Percentiles rank a stretch among this genome's conserved stretches.
Conservation (phyloP, 2,797 vertebrate species). For the Lepus oiostolus region DNA sequence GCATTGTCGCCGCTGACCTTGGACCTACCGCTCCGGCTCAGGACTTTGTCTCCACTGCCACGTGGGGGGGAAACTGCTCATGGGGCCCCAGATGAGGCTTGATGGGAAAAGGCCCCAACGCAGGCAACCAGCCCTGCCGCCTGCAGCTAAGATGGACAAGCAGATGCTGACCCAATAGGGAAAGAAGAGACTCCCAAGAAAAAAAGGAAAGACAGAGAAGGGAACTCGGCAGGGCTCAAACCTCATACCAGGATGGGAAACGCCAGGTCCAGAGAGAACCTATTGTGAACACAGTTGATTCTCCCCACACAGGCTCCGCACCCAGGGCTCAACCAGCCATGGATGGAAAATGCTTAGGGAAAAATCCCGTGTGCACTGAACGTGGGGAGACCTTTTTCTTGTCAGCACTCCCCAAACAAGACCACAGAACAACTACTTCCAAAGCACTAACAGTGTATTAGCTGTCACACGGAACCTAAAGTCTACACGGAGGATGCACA, state of each 20-base stretch:
- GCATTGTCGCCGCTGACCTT: not conserved
- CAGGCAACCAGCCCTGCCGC: not conserved
- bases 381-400: too few relatives aligned
- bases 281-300: not conserved
- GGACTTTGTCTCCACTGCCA: not conserved
- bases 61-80: not conserved
- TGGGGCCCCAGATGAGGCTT: not conserved
- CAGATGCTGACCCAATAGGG: not conserved
- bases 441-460: too few relatives aligned
- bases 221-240: not conserved
- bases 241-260: not conserved
- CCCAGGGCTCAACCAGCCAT: too few relatives aligned
- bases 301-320: too few relatives aligned
- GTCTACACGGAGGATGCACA: too few relatives aligned
- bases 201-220: not conserved
- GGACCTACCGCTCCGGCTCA: not conserved
- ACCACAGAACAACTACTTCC: too few relatives aligned
- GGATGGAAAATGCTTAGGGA: too few relatives aligned
- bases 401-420: too few relatives aligned
- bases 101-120: not conserved
- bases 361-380: too few relatives aligned
- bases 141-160: not conserved
- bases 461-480: too few relatives aligned
- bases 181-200: not conserved
- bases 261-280: not conserved